A percentile compares a stretch with the other conserved stretches of the same genome.
These are phyloP conservation scores for Bombus sibiricus DNA, from an alignment of 1,140 invertebrate genomes.

Conservation along the genomic window DNA sequence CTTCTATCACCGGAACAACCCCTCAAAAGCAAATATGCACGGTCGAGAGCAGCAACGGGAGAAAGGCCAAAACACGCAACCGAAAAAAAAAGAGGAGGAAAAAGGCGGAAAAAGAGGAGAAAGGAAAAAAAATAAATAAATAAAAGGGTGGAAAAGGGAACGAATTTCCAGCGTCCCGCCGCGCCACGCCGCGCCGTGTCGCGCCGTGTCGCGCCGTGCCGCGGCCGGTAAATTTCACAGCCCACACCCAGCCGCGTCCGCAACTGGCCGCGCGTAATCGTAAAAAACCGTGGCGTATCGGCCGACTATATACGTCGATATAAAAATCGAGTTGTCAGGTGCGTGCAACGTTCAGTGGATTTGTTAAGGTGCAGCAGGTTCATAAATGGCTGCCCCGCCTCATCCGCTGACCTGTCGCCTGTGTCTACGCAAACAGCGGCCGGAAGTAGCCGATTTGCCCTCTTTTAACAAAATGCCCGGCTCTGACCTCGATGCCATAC, in stretches of 20 bases:
- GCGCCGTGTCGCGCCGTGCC: neutral
- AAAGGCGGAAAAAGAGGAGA: neutral
- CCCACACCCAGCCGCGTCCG: constrained; percentile 36
- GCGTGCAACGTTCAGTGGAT: constrained; percentile 53
- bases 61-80: neutral
- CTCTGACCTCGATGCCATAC: constrained; percentile 54
- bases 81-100: neutral
- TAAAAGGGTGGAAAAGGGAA: constrained; percentile 13
- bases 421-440: constrained; percentile 41
- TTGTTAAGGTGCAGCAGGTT: constrained; percentile 70
- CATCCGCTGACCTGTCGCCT: constrained; percentile 68
- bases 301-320: constrained; percentile 46
- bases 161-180: constrained; percentile 2
- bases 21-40: constrained; percentile 45
- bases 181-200: neutral
- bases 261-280: constrained; percentile 47
- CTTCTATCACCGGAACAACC: constrained; percentile 43
- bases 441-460: constrained; percentile 67
- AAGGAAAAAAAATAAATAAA: neutral
- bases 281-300: constrained; percentile 56
- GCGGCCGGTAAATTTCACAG: constrained; percentile 36
- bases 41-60: neutral
- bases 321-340: constrained; percentile 63
- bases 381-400: constrained; percentile 68
- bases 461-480: constrained; percentile 66